Evolutionary conservation across 2,113 vertebrate species (phyloP).

Genomic region (Miniopterus natalensis): DNA sequence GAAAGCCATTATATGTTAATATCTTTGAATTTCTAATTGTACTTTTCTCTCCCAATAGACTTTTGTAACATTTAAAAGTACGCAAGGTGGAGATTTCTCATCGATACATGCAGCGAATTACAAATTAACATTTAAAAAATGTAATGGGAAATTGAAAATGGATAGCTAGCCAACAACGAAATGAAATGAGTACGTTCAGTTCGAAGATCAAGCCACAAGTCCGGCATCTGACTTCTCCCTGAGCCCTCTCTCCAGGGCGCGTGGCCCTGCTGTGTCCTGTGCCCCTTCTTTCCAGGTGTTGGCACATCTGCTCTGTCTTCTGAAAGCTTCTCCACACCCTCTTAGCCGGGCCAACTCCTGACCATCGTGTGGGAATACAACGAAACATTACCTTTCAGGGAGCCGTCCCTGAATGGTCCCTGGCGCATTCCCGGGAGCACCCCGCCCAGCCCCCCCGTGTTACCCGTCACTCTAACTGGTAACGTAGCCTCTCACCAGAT

Average conservation of each 20-base stretch:
- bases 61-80: constrained; percentile 38
- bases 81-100: not conserved
- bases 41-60: not conserved
- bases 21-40: constrained; percentile 58
- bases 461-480: not conserved
- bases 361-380: not conserved
- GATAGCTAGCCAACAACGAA: not conserved
- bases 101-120: not conserved
- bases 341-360: not conserved
- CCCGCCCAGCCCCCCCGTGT: not conserved
- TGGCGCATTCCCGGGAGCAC: not conserved
- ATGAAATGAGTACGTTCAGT: not conserved
- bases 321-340: not conserved
- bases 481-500: not conserved
- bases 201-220: not conserved
- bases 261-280: not conserved
- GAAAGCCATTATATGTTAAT: constrained; percentile 33
- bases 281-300: not conserved
- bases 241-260: not conserved
- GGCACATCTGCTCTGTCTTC: not conserved
- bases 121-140: constrained; percentile 24
- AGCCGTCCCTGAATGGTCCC: not conserved
- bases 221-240: not conserved
- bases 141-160: not conserved
- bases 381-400: not conserved